Base-by-base conservation (phyloP, 2,113 vertebrate genomes). In the Hemibagrus wyckioides region DNA sequence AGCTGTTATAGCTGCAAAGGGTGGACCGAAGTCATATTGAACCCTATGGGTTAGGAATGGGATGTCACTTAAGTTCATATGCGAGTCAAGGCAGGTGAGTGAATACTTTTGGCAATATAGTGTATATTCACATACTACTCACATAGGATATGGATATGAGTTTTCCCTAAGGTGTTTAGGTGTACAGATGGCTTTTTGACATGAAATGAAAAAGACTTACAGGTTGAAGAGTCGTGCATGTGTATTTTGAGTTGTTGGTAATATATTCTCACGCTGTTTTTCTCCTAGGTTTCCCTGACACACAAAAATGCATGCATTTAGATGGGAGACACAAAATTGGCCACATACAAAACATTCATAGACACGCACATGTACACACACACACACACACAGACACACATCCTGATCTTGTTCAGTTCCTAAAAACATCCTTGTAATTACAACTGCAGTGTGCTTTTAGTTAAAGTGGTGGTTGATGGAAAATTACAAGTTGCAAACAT, bases 401-500 rank as follows among this genome's bases (percentile, higher is more conserved):
- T n/a, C 50, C 67, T 75, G 39, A 69, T 86, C 75, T 81, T 81
- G 81, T 86, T 88, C 65, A 88, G 48, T 50, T 56, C 44, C 80
- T 84, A 76, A 86, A 86, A 84, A 86, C 50, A 83, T 33, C 61
- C 69, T 87, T 82, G 56, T 83, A 85, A 87, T 87, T 82, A 87
- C 80, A 39, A 65, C 79, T 75, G 85, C 65, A 80, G 79, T 81
- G 85, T 69, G 80, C 85, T 82, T 82, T 87, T 87, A 80, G 76
- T 36, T 59, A 65, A 87, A 87, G 76, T 67, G 79, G 44, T 80
- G 76, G 76, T 54, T 82, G 61, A 86, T 73, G 76, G 76, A 73
- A 87, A 87, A 87, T 83, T 83, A 87, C 80, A 87, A 83, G 80
- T 73, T 87, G 56, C 86, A 87, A 82, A 63, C 80, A 63, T 83